Percentiles rank a stretch among this genome's conserved stretches.
phyloP scores from a whole-genome alignment of 2,888 invertebrate species.

The Lepidocyrtinus sp. region DNA sequence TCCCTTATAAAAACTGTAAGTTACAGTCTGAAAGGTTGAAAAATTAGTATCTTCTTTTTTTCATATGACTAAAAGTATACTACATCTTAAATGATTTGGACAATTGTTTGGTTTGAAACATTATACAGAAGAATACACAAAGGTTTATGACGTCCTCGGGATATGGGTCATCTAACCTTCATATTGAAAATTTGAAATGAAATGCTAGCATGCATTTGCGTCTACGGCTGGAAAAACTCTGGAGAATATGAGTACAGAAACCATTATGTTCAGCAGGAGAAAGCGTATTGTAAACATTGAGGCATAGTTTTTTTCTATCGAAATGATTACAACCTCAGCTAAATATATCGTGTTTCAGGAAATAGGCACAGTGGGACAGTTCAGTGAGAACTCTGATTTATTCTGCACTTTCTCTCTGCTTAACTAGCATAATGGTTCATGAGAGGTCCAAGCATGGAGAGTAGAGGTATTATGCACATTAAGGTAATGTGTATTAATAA shows the following conservation, averaged over 20 bases:
- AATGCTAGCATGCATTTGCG: constrained; percentile 69
- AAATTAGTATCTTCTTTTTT: too few species aligned
- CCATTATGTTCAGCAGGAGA: constrained; percentile 68
- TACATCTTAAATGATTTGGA: too few species aligned
- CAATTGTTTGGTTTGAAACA: too few species aligned
- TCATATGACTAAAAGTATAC: too few species aligned
- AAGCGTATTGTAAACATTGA: constrained; percentile 40
- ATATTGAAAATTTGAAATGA: constrained; percentile 31
- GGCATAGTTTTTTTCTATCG: not conserved
- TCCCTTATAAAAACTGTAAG: too few species aligned
- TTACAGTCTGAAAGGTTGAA: too few species aligned
- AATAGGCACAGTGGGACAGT: too few species aligned
- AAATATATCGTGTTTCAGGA: too few species aligned
- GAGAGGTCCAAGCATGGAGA: constrained; percentile 66
- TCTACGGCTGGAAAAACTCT: constrained; percentile 71
- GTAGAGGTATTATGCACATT: constrained; percentile 46
- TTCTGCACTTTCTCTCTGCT: constrained; percentile 39
- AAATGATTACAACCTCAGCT: too few species aligned
- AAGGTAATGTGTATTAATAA: constrained; percentile 58
- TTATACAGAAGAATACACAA: too few species aligned
- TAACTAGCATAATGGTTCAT: constrained; percentile 57
- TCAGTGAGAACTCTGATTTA: too few species aligned
- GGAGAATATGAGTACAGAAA: constrained; percentile 69
- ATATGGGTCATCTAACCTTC: not conserved
- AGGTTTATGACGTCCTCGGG: not conserved